A percentile compares a stretch with the other conserved stretches of the same genome.
phyloP scores from a whole-genome alignment of 1,140 invertebrate genomes.

The Drosophila triauraria region DNA sequence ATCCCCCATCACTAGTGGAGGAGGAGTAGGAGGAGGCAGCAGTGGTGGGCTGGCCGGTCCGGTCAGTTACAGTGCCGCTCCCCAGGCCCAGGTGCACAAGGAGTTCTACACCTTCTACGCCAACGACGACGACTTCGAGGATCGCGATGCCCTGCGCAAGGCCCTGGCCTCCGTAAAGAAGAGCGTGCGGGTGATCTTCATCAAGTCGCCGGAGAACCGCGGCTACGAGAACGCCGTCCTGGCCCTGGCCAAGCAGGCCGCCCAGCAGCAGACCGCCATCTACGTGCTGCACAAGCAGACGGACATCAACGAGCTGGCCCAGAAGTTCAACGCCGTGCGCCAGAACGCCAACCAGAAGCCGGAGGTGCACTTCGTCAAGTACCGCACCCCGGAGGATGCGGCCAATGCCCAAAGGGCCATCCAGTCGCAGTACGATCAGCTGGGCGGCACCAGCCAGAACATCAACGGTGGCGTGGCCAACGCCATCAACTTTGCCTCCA shows the following conservation, averaged over 20 bases:
- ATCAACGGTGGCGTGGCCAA: constrained; percentile 77
- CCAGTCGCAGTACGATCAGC: constrained; percentile 71
- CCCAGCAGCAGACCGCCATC: constrained; percentile 71
- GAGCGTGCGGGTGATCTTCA: constrained; percentile 72
- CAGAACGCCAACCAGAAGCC: constrained; percentile 65
- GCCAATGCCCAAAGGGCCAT: constrained; percentile 70
- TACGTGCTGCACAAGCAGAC: constrained; percentile 76
- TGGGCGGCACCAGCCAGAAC: constrained; percentile 68
- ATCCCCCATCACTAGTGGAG: constrained; percentile 10
- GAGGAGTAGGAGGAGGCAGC: constrained; percentile 2
- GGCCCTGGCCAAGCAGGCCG: constrained; percentile 69
- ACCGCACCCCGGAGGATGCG: constrained; percentile 77
- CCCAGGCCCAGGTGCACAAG: constrained; percentile 56
- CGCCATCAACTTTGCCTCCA: constrained; percentile 78
- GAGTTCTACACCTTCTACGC: constrained; percentile 70
- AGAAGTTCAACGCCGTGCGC: constrained; percentile 71
- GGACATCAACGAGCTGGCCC: constrained; percentile 68
- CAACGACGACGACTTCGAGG: constrained; percentile 70
- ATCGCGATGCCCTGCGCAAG: constrained; percentile 54
- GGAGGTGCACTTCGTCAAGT: constrained; percentile 81
- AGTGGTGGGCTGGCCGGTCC: constrained; percentile 46
- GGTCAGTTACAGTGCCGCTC: constrained; percentile 56
- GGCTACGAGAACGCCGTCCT: constrained; percentile 70
- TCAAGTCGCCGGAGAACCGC: constrained; percentile 71
- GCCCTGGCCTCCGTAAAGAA: constrained; percentile 57